Evolutionary conservation across 2,113 vertebrate genomes (phyloP), one percentile per base, ranked within the genome.

Genomic region (Scartelaos histophorus): DNA sequence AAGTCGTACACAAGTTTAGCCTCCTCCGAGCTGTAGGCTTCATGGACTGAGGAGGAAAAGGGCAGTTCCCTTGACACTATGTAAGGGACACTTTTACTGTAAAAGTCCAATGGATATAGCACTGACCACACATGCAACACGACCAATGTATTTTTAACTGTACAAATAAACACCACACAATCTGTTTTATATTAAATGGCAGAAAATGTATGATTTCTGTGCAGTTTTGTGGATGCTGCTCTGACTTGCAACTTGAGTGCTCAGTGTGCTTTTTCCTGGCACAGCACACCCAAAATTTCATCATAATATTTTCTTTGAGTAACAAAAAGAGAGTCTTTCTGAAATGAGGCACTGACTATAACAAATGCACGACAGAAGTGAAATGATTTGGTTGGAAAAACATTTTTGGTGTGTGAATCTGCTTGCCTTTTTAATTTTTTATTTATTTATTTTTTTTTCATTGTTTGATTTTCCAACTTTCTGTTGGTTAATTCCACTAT

Each of bases 151-250:
- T 78, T 83, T 54, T 77, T 74, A 69, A 66, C 80, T 34, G n/a
- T 51, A 29, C 29, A 19, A 76, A 56, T 62, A 49, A 68, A 78
- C 83, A 75, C n/a, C 70, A 56, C 54, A 49, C 34, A n/a, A n/a
- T 54, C 65, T 78, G 25, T 78, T 64, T 80, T 76, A 75, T 71
- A 79, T 25, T 7, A 75, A 77, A n/a, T 46, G 43, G 3, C 22
- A 64, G 16, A 53, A 73, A 82, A 71, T 57, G 34, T 47, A 67
- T 35, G 80, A 79, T 77, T 76, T 54, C 74, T 62, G 49, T 68
- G 68, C 78, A 85, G 83, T 83, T 45, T 62, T 77, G 51, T 83
- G 78, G 84, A 79, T 76, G 80, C 76, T 76, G 80, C 76, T 71
- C 51, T 86, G 78, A 87, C 47, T 80, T 78, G 79, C 76, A 74